Conservation (phyloP, 2,797 vertebrate species). For the Rallus crepitans region DNA sequence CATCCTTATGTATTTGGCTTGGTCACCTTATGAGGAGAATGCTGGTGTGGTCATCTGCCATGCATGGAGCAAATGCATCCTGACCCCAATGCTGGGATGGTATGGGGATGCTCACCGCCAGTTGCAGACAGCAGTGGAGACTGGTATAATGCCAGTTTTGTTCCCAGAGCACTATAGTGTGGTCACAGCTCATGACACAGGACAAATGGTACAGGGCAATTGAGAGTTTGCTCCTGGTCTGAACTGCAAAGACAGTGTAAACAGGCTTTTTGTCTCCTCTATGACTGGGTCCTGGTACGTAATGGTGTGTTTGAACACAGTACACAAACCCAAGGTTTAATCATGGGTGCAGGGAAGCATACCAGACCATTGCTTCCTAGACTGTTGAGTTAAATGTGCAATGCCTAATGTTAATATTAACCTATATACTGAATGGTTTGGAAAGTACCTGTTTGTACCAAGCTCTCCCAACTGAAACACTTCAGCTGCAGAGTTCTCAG, state of each 20-base stretch:
- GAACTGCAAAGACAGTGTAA: background rate
- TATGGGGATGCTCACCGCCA: background rate
- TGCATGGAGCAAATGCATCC: background rate
- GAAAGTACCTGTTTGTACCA: background rate
- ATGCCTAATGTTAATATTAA: conserved; percentile 53
- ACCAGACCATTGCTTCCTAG: background rate
- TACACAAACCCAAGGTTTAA: background rate
- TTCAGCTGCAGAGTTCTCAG: background rate
- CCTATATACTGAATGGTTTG: conserved; percentile 28
- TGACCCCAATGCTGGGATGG: background rate
- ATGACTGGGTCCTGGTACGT: background rate
- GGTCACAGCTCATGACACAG: background rate
- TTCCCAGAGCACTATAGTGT: background rate
- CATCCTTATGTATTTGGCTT: background rate
- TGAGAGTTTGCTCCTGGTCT: background rate
- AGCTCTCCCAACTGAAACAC: conserved; percentile 36
- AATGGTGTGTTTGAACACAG: background rate
- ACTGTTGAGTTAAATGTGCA: background rate
- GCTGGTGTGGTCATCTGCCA: background rate
- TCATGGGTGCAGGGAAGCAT: background rate
- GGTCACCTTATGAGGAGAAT: background rate
- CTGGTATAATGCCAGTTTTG: background rate
- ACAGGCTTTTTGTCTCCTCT: background rate
- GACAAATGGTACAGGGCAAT: background rate
- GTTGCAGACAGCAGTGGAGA: background rate